Evolutionary conservation across 2,888 invertebrate genomes (phyloP), one percentile per base, ranked within the genome.

Genomic region (Limnephilus auricula): DNA sequence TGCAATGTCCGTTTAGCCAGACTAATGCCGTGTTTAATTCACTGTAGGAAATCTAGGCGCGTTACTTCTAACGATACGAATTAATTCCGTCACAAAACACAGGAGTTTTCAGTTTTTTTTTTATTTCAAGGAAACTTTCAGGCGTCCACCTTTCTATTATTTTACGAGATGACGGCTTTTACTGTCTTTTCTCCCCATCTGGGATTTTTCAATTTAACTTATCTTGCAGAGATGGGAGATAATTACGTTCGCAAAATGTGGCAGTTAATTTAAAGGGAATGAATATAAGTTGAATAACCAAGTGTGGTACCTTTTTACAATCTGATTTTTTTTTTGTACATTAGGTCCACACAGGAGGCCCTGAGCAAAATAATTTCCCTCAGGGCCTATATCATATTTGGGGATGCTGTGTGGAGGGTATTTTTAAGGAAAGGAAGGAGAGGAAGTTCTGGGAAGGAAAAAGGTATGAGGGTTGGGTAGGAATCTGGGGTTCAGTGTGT

Each of bases 151-250:
- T 86, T 86, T 86, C 86, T 50, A 79, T 89, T 89, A 79, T 89
- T 34, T 89, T 32, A 79, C 32, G 79, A 79, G 78, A 89, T 89
- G 89, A 89, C 89, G 89, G 79, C 30, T 79, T 30, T 65, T 65
- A n/a, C 65, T 65, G 65, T 65, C 89, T 79, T n/a, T 10, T 2
- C 89, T 89, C 89, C 25, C 79, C 86, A 50, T 50, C 25, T 45
- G 50, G 82, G 65, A 89, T 89, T 89, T 89, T 89, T 89, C 89
- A 89, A 89, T 89, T 89, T 82, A 89, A 89, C 89, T 89, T 89
- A 89, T 89, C 89, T 89, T 9, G 65, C 32, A 12, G 82, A 89
- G 89, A 89, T 89, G 80, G 82, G 30, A 82, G 89, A 89, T 89
- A 89, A 89, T 89, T 89, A 82, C 79, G 89, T 89, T 89, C 31